Percentiles rank a stretch among this genome's conserved stretches.
Evolutionary conservation across 2,797 vertebrate species (phyloP).

Genomic region (Enteromius thamalakanensis): DNA sequence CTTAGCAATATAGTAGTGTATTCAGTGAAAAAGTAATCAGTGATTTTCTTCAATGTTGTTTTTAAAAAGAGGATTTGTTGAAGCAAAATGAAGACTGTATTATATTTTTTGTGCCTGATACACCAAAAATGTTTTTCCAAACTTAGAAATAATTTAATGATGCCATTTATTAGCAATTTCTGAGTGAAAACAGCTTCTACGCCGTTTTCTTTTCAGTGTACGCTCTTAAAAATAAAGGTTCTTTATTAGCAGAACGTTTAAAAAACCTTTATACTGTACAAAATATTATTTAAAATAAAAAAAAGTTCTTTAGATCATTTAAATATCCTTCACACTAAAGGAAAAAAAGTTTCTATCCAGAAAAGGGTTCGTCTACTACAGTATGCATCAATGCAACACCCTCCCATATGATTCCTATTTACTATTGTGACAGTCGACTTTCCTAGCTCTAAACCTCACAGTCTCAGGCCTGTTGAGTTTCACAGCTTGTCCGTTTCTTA

Average conservation of each 20-base stretch:
- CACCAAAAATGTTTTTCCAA: not conserved
- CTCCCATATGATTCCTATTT: not conserved
- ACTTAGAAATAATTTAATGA: not conserved
- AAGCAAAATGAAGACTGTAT: not conserved
- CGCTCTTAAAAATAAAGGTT: not conserved
- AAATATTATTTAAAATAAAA: not conserved
- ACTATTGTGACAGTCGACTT: not conserved
- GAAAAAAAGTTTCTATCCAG: not conserved
- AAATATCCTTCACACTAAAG: not conserved
- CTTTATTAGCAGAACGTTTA: not conserved
- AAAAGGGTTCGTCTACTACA: not conserved
- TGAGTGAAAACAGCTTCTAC: not conserved
- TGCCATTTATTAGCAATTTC: not conserved
- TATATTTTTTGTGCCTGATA: not conserved
- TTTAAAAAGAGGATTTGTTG: no score
- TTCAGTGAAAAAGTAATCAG: not conserved
- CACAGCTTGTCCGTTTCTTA: slow-evolving; percentile 57
- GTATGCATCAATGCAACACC: not conserved
- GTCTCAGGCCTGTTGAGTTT: slow-evolving; percentile 62
- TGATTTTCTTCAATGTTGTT: not conserved
- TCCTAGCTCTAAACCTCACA: slow-evolving; percentile 30
- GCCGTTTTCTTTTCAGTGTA: not conserved
- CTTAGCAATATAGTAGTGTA: no score
- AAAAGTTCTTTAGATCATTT: not conserved
- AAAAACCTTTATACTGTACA: not conserved